Evolutionary conservation across 2,888 invertebrate genomes (phyloP), one percentile per base, ranked within the genome.

Genomic region (Beris chalybata): DNA sequence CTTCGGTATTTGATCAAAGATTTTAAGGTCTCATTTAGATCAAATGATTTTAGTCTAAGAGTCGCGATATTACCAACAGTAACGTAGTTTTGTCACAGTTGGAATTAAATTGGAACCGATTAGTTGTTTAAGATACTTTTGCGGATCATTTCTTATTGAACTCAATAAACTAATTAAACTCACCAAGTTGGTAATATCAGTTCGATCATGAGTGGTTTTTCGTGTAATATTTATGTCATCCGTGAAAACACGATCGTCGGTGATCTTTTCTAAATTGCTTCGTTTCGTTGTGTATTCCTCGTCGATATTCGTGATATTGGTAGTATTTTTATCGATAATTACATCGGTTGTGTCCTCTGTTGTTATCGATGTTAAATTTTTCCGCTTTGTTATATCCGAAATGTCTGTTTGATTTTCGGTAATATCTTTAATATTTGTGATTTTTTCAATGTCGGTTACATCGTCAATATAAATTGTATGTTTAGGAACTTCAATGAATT

Each of bases 161-260:
- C 44, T 44, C n/a, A 9, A 44, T 44, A n/a, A 44, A 44, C n/a
- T 22, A 15, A 48, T 48, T 83, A 83, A 76, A 82, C 82, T 76
- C 83, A 82, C 73, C 77, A 78, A 80, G 77, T 74, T 80, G 80
- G 76, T 83, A 81, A 79, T 81, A 64, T 65, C 56, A 32, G 61
- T 56, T 4, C 61, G 59, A 52, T 67, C 56, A 30, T 58, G 52
- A 30, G 45, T 63, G 30, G 61, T 63, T 55, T 57, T 67, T 7
- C 47, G 63, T 56, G 48, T 63, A 4, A 64, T 64, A 45, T 64
- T 57, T 31, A 66, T 64, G 61, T 69, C 61, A 38, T 61, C 61
- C 7, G 43, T 54, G 5, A 38, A 31, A 6, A 47, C 15, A 43
- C 47, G 38, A 30, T 53, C 47, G 45, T 64, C 64, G 55, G 47